These are phyloP conservation scores for Axis porcinus DNA, from an alignment of 2,113 vertebrate species.

Conservation along the genomic window DNA sequence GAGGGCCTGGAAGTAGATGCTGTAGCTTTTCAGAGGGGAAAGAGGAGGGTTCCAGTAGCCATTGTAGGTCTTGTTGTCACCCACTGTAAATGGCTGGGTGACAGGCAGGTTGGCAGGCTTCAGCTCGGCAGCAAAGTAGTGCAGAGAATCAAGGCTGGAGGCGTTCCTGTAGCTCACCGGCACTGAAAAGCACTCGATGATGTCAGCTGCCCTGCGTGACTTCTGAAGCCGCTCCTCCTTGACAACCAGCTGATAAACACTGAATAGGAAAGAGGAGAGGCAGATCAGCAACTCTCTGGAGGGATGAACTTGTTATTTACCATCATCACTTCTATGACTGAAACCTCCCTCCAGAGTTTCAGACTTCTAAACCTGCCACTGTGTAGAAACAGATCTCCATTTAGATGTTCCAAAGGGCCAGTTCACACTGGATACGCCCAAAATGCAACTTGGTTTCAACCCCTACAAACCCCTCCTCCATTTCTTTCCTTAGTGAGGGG, in stretches of 20 bases:
- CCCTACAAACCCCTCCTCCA: not conserved
- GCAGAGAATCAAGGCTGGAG: conserved; percentile 88
- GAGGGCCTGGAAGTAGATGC: conserved; percentile 97
- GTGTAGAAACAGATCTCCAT: not conserved
- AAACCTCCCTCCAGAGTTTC: not conserved
- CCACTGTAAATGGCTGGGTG: conserved; percentile 94
- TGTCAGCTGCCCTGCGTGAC: conserved; percentile 90
- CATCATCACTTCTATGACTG: not conserved
- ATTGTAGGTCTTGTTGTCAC: conserved; percentile 97
- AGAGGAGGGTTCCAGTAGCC: conserved; percentile 98
- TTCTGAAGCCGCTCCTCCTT: conserved; percentile 94
- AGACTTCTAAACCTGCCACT: not conserved
- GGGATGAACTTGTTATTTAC: not conserved
- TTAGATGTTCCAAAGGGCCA: not conserved
- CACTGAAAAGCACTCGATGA: conserved; percentile 90
- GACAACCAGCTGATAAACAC: conserved; percentile 96
- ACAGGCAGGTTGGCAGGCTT: conserved; percentile 90
- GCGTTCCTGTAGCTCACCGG: conserved; percentile 94
- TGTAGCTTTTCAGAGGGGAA: conserved; percentile 96
- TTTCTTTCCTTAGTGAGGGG: not conserved
- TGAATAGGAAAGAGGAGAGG: conserved; percentile 69
- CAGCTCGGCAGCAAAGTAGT: conserved; percentile 95
- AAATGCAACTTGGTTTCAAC: not conserved
- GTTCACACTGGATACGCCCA: not conserved
- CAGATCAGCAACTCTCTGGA: not conserved